A percentile compares a stretch with the other conserved stretches of the same genome.
These are phyloP conservation scores for Hypercompe scribonia DNA, from an alignment of 2,888 invertebrate species.

Conservation along the genomic window DNA sequence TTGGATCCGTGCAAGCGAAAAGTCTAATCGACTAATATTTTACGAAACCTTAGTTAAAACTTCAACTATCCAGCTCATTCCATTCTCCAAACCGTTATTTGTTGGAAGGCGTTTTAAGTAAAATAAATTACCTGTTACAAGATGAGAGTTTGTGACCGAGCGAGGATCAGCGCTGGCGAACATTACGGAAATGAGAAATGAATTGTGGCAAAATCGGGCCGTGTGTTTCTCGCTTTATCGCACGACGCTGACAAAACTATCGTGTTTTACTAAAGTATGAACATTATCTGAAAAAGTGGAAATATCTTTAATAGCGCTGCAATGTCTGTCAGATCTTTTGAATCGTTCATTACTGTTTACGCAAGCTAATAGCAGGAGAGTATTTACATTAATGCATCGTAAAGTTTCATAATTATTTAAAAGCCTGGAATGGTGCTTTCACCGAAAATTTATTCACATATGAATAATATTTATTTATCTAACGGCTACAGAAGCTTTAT, in stretches of 20 bases:
- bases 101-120: constrained; percentile 68
- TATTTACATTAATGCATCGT: constrained; percentile 20
- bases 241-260: constrained; percentile 46
- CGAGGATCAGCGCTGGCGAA: constrained; percentile 60
- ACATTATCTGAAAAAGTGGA: constrained; percentile 42
- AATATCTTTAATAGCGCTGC: constrained; percentile 45
- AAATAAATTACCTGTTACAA: constrained; percentile 73
- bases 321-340: constrained; percentile 37
- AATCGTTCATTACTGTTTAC: constrained; percentile 45
- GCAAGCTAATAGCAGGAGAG: constrained; percentile 33
- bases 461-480: not conserved
- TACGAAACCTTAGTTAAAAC: constrained; percentile 57
- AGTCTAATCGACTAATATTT: constrained; percentile 57
- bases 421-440: not conserved
- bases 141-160: constrained; percentile 66
- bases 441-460: not conserved
- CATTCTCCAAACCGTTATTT: constrained; percentile 62
- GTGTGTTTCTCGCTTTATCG: constrained; percentile 49
- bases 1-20: constrained; percentile 45
- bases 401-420: constrained; percentile 14
- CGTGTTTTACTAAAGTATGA: constrained; percentile 47
- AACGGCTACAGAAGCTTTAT: not conserved
- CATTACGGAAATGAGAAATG: constrained; percentile 75
- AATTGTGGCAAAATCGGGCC: constrained; percentile 67
- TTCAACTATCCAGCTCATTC: constrained; percentile 56